Evolutionary conservation across 64 coral and sea anemone species (phyloP), one percentile per base, ranked within the genome.

Genomic region (Montipora sp.): DNA sequence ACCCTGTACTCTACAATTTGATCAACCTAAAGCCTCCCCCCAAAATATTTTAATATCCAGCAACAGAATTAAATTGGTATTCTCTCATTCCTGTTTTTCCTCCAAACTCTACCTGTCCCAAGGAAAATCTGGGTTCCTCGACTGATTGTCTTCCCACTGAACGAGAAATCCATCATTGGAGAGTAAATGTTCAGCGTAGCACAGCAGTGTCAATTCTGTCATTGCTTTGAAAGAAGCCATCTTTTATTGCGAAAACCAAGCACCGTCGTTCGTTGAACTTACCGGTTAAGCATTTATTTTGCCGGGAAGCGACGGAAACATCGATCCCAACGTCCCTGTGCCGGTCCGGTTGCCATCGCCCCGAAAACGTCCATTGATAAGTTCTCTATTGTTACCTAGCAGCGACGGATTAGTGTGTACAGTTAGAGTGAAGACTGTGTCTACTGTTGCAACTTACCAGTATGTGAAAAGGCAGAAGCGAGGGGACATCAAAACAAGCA

Each of bases 161-260:
- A 55, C 45, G 10, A 77, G 70, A 51, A 89, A 89, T 21, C 75
- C 85, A 51, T 58, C 72, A 76, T 77, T 73, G 5, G 72, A 75
- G 5, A 77, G 22, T 21, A 89, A 23, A 21, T 53, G 53, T 20
- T 58, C 49, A n/a, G 86, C 72, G 57, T 88, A 75, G 43, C 86
- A 75, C 8, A 88, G 47, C 47, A 59, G 45, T 22, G 53, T 75
- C 70, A 88, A 75, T 75, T 88, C 72, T 76, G 11, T 74, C 21
- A 75, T 73, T 88, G 49, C 72, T 76, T 58, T 88, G 8, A 73
- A 51, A 75, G 86, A 88, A 88, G 69, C 1, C 72, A 76, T 88
- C 13, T 67, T 86, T 18, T 3, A 7, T 86, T 72, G 24, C 14
- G 65, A 86, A 44, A 63, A 8, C 60, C 4, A 61, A 48, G 47